Evolutionary conservation across 2,888 invertebrate genomes (phyloP), one percentile per base, ranked within the genome.

Genomic region (Lithophane leautieri): DNA sequence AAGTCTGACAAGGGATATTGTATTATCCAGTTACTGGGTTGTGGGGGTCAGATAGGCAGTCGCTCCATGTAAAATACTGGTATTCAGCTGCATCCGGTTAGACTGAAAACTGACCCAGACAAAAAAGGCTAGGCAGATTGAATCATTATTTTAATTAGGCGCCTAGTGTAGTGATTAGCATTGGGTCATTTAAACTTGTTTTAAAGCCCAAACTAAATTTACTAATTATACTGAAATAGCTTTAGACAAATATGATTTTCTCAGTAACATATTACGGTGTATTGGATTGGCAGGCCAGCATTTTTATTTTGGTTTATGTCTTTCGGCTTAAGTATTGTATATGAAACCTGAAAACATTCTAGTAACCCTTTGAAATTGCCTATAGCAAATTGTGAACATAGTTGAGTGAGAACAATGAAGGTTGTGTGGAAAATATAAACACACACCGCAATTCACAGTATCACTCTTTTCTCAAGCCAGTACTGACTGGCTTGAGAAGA

Each of bases 381-480:
- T 50, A 34, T 4, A 25, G 25, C 19, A 44, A 42, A 44, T 44
- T 52, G 52, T 6, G 6, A 34, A 63, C 11, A 9, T 3, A 25
- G 2, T 44, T 14, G 3, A 25, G 6, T 78, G 40, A n/a, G 28
- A 75, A 76, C 47, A 50, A 68, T 44, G 61, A n/a, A 61, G 44
- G 11, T n/a, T n/a, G 14, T 14, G 19, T 14, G 8, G 7, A 16
- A 22, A 40, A 40, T 2, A 1, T 76, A 63, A 40, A 42, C 60
- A 22, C 60, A 22, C 16, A 16, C 14, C 0, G 8, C 34, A 40
- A 42, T 50, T 16, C 16, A 22, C 14, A 0, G 8, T 25, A 61
- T 54, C 34, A 25, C 2, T 40, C 78, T 73, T 25, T 16, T 44
- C 44, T 52, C n/a, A 52, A 44, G 52, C 16, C 14, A 11, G 11